Evolutionary conservation across 1,140 invertebrate genomes (phyloP), one percentile per base, ranked within the genome.

Genomic region (Orchestia grillus): DNA sequence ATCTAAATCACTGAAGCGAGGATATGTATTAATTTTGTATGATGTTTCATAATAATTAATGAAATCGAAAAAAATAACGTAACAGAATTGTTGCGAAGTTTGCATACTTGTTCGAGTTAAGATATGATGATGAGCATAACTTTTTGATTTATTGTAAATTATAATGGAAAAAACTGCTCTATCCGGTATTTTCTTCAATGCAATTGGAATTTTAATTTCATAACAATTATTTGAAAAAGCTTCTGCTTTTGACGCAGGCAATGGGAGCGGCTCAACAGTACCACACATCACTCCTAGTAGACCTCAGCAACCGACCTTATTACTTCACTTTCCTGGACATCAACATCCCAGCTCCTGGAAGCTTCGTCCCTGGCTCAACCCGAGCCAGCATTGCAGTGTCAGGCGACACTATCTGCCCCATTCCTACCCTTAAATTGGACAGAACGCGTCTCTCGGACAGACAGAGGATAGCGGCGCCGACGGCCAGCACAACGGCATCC

Each of bases 251-350:
- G 28, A 36, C 11, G 36, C 97, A 98, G 98, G 98, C 99, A n/a
- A 99, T 99, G 97, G 99, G 99, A 91, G 97, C 99, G 15, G 98
- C 98, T 0, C 99, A 99, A 97, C 98, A 99, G 97, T 98, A 99
- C 0, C 99, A 99, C 97, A 99, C 99, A 96, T 99, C 99, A 0
- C 98, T 99, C 19, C 97, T 99, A 0, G 97, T 99, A 0, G 99
- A 99, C 98, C 97, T 99, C 23, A 99, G 99, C 96, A 99, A 98
- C 97, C 98, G 99, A 36, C 99, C 99, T 16, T 99, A 99, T 97
- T 98, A 99, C 4, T 98, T 99, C 97, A 99, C 99, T 97, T 99
- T 99, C 97, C 98, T 99, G 98, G 99, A 99, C 97, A 98, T 99
- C 0, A 99, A 99, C 97, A 98, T 99, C 8, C 99, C 99, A 0